Evolutionary conservation across 2,113 vertebrate species (phyloP).

Genomic region (Tachuris rubrigastra): DNA sequence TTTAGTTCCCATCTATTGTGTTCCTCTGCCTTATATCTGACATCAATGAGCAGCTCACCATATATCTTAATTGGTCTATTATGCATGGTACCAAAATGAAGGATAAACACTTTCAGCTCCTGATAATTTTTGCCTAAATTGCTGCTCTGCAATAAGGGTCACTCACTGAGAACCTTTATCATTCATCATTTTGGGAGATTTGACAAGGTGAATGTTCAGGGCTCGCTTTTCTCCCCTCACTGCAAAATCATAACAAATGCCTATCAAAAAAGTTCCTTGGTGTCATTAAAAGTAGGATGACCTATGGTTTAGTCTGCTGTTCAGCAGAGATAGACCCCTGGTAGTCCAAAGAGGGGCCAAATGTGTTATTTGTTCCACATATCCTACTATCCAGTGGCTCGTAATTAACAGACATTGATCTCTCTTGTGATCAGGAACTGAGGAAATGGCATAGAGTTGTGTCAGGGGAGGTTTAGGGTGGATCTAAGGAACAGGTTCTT

Average conservation of each 20-base stretch:
- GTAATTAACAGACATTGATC: background rate
- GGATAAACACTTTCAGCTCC: background rate
- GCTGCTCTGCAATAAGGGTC: background rate
- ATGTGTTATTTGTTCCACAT: background rate
- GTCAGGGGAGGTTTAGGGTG: background rate
- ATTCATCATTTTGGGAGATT: constrained; percentile 1
- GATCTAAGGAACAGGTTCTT: background rate
- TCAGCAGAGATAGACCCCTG: background rate
- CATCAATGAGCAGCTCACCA: background rate
- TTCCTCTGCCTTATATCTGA: background rate
- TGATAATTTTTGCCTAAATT: constrained; percentile 11
- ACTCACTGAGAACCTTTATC: background rate
- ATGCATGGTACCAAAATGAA: background rate
- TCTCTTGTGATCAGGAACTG: background rate
- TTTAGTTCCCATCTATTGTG: background rate
- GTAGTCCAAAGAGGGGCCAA: background rate
- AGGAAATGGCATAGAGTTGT: background rate
- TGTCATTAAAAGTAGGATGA: background rate
- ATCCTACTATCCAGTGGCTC: background rate
- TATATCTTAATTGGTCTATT: background rate
- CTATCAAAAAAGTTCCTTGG: background rate
- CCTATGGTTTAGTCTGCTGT: background rate
- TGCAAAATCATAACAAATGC: background rate
- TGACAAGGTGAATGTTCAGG: background rate
- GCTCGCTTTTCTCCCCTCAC: background rate